Conservation (phyloP, 2,888 invertebrate genomes). For the Villa cingulata region DNA sequence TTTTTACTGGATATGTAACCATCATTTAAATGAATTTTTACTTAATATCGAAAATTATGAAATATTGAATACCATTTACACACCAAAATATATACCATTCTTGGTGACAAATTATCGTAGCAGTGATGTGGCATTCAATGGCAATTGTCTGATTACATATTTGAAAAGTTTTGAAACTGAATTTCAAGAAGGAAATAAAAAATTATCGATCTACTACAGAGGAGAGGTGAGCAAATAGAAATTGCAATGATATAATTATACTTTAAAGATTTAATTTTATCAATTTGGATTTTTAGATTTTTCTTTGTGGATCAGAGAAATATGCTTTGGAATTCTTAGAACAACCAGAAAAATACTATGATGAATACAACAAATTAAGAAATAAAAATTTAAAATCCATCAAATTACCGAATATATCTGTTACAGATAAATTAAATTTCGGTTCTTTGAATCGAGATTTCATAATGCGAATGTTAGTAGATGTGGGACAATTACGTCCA, state of each 20-base stretch:
- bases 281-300: constrained; percentile 31
- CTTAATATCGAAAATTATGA: constrained; percentile 30
- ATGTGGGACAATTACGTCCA: constrained; percentile 41
- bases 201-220: constrained; percentile 39
- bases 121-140: constrained; percentile 39
- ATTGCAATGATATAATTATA: not conserved
- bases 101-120: constrained; percentile 34
- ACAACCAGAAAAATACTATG: constrained; percentile 39
- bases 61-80: constrained; percentile 21
- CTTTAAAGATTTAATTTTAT: not conserved
- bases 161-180: constrained; percentile 40
- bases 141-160: constrained; percentile 48
- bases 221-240: constrained; percentile 21
- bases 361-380: constrained; percentile 21
- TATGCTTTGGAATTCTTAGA: constrained; percentile 42
- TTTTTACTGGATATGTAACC: constrained; percentile 48
- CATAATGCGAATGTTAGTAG: constrained; percentile 42
- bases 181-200: constrained; percentile 35
- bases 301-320: constrained; percentile 41
- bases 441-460: constrained; percentile 22
- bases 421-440: not conserved
- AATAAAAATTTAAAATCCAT: no score
- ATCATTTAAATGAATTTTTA: constrained; percentile 40
- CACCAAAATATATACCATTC: constrained; percentile 40
- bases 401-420: not conserved